Percentiles rank a stretch among this genome's conserved stretches.
Evolutionary conservation across 2,888 invertebrate genomes (phyloP).

Genomic region (Scaptomyza polygonia): DNA sequence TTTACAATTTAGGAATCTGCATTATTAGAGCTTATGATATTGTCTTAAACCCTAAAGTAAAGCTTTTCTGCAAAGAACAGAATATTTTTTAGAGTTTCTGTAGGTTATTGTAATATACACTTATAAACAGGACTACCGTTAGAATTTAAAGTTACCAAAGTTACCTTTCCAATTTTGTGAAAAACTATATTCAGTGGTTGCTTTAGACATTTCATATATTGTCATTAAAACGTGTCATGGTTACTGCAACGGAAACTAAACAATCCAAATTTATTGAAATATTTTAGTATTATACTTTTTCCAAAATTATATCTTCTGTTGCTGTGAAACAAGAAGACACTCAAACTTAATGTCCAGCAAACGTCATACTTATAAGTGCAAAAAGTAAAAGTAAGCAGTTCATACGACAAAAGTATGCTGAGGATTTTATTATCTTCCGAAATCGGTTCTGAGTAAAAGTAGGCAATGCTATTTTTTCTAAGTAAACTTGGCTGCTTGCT

Average conservation of each 20-base stretch:
- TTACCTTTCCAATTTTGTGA: background rate
- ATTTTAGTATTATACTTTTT: no score
- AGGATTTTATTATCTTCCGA: no score
- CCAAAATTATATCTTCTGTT: no score
- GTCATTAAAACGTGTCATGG: background rate
- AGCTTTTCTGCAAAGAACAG: no score
- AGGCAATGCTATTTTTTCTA: background rate
- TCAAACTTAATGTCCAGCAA: no score
- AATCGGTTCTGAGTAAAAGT: background rate
- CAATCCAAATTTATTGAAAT: background rate
- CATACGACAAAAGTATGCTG: background rate
- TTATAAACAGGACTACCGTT: background rate
- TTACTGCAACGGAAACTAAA: background rate
- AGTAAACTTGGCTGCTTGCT: background rate
- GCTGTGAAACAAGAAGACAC: no score
- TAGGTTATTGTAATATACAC: background rate
- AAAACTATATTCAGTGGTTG: background rate
- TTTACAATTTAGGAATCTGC: conserved; percentile 8
- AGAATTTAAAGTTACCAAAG: background rate
- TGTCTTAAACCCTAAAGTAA: background rate
- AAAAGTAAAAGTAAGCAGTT: background rate
- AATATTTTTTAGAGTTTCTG: no score
- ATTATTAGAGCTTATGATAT: background rate
- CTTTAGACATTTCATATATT: background rate
- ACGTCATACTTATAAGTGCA: background rate